Evolutionary conservation across 2,797 vertebrate species (phyloP).

Genomic region (Enteromius radiatus): DNA sequence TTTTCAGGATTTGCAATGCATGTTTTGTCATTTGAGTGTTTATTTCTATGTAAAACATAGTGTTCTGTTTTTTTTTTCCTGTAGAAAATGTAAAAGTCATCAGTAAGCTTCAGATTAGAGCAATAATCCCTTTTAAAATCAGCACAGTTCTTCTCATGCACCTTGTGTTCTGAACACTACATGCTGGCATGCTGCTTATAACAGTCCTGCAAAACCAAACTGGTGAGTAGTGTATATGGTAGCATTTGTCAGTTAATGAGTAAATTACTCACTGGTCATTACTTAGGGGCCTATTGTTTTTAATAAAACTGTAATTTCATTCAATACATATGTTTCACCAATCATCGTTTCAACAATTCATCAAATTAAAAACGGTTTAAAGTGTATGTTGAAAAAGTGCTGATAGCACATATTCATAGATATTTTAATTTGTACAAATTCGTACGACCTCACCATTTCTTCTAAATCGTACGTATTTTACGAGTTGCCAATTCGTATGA

Average conservation of each 20-base stretch:
- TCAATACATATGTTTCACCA: background rate
- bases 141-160: background rate
- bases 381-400: background rate
- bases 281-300: too few species aligned
- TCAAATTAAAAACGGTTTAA: background rate
- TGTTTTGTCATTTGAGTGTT: background rate
- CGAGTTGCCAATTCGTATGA: too few species aligned
- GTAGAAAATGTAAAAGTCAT: background rate
- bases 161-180: constrained; percentile 1
- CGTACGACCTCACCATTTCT: too few species aligned
- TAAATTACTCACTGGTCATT: too few species aligned
- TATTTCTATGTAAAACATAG: background rate
- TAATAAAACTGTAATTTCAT: too few species aligned
- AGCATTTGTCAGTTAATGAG: background rate
- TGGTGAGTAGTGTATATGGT: background rate
- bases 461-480: too few species aligned
- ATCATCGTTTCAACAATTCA: background rate
- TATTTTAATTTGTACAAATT: too few species aligned
- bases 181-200: background rate
- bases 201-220: background rate
- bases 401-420: too few species aligned
- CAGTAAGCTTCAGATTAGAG: background rate
- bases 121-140: constrained; percentile 7
- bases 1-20: background rate
- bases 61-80: background rate